A percentile compares a stretch with the other conserved stretches of the same genome.
These are phyloP conservation scores for Sebastes diaconus DNA, from an alignment of 2,797 vertebrate genomes.

Conservation along the genomic window DNA sequence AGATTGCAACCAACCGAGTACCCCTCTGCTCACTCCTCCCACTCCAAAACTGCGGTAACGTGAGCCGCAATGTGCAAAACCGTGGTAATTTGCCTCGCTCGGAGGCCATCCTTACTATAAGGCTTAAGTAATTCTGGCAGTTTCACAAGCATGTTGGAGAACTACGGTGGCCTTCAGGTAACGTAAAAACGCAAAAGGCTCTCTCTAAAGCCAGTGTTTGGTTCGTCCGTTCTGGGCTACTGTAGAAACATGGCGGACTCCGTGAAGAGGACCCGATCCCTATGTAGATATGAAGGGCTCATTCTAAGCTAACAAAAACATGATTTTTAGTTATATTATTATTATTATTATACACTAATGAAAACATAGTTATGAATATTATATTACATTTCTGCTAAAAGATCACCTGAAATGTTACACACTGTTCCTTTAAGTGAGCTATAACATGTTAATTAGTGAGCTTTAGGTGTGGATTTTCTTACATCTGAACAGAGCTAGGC, in stretches of 20 bases:
- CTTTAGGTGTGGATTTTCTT: background rate
- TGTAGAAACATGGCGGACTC: no score
- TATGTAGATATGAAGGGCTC: no score
- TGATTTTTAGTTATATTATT: background rate
- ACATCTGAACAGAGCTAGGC: background rate
- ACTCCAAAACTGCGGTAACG: background rate
- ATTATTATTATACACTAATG: background rate
- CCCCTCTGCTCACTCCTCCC: fast-evolving
- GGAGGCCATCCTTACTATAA: no score
- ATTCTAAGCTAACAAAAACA: background rate
- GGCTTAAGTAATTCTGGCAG: fast-evolving
- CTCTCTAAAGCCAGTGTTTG: no score
- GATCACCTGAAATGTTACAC: background rate
- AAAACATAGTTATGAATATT: background rate
- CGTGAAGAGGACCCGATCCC: no score
- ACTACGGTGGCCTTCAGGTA: no score
- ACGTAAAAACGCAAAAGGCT: no score
- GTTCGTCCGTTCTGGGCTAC: no score
- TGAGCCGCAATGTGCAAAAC: no score
- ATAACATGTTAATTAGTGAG: background rate
- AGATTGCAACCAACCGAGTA: background rate
- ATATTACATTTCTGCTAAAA: background rate
- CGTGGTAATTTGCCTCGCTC: no score
- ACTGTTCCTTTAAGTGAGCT: background rate
- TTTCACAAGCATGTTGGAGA: no score